Evolutionary conservation across 1,140 invertebrate genomes (phyloP).

Genomic region (Cephus cinctus): DNA sequence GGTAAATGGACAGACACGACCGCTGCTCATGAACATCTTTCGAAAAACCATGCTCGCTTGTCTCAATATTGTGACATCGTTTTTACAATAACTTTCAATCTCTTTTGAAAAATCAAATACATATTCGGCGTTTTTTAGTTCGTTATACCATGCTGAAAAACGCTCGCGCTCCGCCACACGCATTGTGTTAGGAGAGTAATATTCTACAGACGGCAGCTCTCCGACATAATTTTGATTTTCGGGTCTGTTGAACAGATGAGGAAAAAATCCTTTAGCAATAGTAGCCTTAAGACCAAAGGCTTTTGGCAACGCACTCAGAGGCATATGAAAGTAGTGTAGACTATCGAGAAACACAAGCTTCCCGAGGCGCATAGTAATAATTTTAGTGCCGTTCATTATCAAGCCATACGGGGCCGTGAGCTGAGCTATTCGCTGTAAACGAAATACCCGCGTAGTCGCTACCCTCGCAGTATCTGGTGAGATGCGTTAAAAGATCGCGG

Average conservation of each 20-base stretch:
- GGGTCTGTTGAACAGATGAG: conserved; percentile 28
- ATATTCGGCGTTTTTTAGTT: conserved; percentile 10
- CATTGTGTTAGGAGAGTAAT: conserved; percentile 23
- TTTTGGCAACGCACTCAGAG: conserved; percentile 23
- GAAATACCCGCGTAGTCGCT: neutral
- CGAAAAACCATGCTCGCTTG: conserved; percentile 18
- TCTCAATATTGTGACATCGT: conserved; percentile 18
- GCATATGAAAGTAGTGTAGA: conserved; percentile 33
- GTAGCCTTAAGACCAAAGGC: conserved; percentile 23
- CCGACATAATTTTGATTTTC: conserved; percentile 29
- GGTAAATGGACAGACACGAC: conserved; percentile 14
- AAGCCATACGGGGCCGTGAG: conserved; percentile 12
- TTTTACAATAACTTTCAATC: conserved; percentile 17
- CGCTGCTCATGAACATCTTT: conserved; percentile 10
- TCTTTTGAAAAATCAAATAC: conserved; percentile 22
- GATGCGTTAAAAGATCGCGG: conserved; percentile 6
- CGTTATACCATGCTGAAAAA: conserved; percentile 18
- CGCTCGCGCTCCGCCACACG: conserved; percentile 1
- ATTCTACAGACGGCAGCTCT: conserved; percentile 13
- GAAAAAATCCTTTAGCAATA: conserved; percentile 25
- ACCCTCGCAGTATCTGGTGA: conserved; percentile 1
- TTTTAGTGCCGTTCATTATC: conserved; percentile 24
- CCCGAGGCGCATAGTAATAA: conserved; percentile 16
- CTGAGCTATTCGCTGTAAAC: neutral
- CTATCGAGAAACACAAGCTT: conserved; percentile 31